A percentile compares a stretch with the other conserved stretches of the same genome.
These are phyloP conservation scores for Erythrocercus mccallii DNA, from an alignment of 2,113 vertebrate genomes.

Conservation along the genomic window DNA sequence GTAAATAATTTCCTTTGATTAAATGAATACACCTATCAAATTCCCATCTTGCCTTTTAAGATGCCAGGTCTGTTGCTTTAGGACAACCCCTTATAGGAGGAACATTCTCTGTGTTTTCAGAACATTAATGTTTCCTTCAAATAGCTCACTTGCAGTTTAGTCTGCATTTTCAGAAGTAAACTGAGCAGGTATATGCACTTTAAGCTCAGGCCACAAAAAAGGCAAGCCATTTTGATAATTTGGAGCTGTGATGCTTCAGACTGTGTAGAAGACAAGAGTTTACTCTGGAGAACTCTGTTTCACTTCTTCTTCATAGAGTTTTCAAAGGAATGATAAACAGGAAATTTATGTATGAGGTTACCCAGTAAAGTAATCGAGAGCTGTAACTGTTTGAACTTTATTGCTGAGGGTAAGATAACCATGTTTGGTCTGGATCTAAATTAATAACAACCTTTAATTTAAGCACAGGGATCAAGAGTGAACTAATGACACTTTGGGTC, in stretches of 20 bases:
- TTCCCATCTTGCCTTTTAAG: not conserved
- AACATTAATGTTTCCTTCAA: not conserved
- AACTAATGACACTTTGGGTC: not conserved
- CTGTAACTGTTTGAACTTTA: not conserved
- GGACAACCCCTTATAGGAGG: not conserved
- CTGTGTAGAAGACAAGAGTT: not conserved
- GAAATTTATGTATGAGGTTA: not conserved
- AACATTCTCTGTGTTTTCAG: not conserved
- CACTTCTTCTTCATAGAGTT: not conserved
- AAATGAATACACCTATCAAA: not conserved
- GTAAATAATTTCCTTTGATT: not conserved
- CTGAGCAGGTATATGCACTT: not conserved
- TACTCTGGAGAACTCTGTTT: not conserved
- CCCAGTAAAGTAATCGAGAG: not conserved
- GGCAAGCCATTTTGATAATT: not conserved
- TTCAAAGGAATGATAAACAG: not conserved
- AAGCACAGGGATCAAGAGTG: not conserved
- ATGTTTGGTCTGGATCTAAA: not conserved
- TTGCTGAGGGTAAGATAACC: not conserved
- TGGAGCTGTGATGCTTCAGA: not conserved
- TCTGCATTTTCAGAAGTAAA: not conserved
- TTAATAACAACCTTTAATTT: not conserved
- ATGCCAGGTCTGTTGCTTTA: not conserved
- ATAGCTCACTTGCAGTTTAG: not conserved
- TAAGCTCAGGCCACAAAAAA: not conserved